A percentile compares a stretch with the other conserved stretches of the same genome.
Evolutionary conservation across 2,113 vertebrate genomes (phyloP).

Genomic region (Phylloscopus trochilus): DNA sequence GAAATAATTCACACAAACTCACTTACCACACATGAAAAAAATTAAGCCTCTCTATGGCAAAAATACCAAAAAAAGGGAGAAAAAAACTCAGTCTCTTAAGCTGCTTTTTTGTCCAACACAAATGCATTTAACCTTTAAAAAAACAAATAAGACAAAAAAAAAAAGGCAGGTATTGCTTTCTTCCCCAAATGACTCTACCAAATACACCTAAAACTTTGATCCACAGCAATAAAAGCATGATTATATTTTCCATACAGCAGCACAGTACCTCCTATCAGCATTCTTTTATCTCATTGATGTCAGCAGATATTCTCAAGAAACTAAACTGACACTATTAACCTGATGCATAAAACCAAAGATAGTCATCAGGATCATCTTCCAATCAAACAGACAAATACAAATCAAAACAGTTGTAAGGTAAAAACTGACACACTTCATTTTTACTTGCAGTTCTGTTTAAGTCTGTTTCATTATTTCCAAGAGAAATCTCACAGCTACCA

Average conservation of each 20-base stretch:
- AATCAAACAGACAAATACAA: background rate
- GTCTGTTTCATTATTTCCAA: background rate
- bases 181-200: background rate
- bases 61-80: background rate
- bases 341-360: background rate
- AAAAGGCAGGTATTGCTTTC: background rate
- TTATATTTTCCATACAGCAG: background rate
- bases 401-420: background rate
- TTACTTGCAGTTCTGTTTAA: background rate
- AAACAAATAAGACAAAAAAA: background rate
- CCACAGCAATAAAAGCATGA: slow-evolving; percentile 1
- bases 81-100: background rate
- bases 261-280: background rate
- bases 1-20: slow-evolving; percentile 25
- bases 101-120: background rate
- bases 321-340: background rate
- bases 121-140: background rate
- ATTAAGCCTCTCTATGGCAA: background rate
- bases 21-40: slow-evolving; percentile 43
- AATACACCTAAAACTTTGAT: background rate
- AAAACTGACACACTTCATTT: background rate
- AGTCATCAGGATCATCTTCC: background rate
- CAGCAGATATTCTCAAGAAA: background rate
- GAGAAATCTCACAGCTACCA: background rate
- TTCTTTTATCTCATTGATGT: background rate